Evolutionary conservation across 2,797 vertebrate genomes (phyloP).

Genomic region (Cuculus canorus): DNA sequence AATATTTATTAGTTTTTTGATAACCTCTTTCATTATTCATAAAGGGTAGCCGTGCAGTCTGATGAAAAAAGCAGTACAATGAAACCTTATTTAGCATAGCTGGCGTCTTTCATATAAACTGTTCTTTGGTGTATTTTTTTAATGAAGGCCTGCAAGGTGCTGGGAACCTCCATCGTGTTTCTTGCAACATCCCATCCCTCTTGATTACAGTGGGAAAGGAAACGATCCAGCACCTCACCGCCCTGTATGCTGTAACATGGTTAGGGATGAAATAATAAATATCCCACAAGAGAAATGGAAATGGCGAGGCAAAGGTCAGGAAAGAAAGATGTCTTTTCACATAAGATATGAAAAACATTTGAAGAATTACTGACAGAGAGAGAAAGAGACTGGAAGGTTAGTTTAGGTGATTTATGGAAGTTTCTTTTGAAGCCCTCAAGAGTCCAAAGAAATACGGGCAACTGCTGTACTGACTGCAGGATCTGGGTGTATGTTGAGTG

Average conservation of each 20-base stretch:
- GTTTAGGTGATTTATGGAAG: not conserved
- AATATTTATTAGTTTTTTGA: constrained; percentile 73
- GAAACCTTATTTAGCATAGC: constrained; percentile 28
- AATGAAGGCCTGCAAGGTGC: not conserved
- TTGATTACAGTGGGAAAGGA: not conserved
- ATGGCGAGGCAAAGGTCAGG: constrained; percentile 26
- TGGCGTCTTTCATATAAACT: not conserved
- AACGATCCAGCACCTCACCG: not conserved
- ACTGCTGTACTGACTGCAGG: not conserved
- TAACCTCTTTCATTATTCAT: constrained; percentile 68
- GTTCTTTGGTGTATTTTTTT: not conserved
- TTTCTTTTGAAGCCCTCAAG: not conserved
- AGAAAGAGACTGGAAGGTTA: not conserved
- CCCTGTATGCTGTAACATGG: not conserved
- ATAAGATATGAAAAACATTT: not conserved
- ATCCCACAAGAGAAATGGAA: not conserved
- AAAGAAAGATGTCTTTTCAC: not conserved
- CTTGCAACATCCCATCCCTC: not conserved
- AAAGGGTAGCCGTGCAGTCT: constrained; percentile 22
- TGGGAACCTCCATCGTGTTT: not conserved
- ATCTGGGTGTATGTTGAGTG: not conserved
- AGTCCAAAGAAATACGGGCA: not conserved
- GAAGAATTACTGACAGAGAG: not conserved
- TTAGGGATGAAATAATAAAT: constrained; percentile 17
- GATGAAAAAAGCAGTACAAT: constrained; percentile 37